Percentiles rank a stretch among this genome's conserved stretches.
phyloP scores from a whole-genome alignment of 2,888 invertebrate genomes.

The Belgica antarctica region DNA sequence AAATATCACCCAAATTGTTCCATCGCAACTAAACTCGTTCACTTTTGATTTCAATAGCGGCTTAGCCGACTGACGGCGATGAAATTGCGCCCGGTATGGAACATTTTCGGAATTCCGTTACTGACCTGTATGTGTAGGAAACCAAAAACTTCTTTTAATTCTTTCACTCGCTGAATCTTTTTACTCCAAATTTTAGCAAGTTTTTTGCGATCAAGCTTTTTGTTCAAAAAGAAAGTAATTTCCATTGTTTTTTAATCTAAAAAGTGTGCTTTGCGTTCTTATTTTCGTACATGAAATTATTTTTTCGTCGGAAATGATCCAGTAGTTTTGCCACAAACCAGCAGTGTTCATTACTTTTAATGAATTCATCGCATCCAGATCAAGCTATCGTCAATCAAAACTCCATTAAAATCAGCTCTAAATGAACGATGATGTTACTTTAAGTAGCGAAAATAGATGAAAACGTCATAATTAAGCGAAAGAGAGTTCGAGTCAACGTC shows the following conservation, averaged over 20 bases:
- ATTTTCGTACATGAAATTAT: too few species aligned
- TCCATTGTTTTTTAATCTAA: constrained; percentile 6
- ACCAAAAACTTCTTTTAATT: constrained; percentile 4
- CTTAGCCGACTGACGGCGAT: background rate
- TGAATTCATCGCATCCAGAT: background rate
- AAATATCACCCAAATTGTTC: background rate
- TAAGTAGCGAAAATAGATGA: background rate
- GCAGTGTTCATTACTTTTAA: too few species aligned
- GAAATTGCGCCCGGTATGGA: too few species aligned
- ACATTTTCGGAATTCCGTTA: background rate
- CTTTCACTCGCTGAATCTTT: background rate
- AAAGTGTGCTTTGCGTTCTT: background rate
- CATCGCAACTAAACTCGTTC: constrained; percentile 14
- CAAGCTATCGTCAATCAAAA: background rate
- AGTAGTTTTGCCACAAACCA: too few species aligned
- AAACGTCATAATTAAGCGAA: background rate
- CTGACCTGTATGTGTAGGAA: background rate
- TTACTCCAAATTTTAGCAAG: background rate
- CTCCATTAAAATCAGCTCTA: background rate
- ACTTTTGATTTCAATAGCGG: constrained; percentile 29
- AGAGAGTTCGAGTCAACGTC: background rate
- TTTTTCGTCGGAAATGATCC: too few species aligned
- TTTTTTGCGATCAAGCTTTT: background rate
- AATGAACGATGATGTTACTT: background rate
- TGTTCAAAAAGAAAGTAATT: constrained; percentile 19